Percentiles rank a stretch among this genome's conserved stretches.
Conservation (phyloP, 2,113 vertebrate species). For the Paratilapia polleni region DNA sequence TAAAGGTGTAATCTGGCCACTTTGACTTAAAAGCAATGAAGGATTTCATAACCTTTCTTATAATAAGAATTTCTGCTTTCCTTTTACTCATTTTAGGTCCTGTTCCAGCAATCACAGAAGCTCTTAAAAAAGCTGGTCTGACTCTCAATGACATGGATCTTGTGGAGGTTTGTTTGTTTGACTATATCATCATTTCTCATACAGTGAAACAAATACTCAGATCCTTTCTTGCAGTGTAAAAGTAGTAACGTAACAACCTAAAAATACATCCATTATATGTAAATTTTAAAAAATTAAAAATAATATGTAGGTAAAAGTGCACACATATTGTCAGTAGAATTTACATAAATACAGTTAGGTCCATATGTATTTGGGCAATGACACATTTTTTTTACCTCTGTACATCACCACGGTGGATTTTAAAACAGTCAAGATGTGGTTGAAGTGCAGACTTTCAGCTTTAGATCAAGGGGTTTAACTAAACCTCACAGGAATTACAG, state of each 20-base stretch:
- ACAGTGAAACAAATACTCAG: background rate
- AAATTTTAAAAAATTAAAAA: background rate
- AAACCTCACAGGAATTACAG: too few species aligned
- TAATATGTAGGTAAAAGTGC: background rate
- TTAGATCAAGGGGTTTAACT: too few species aligned
- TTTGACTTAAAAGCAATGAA: background rate
- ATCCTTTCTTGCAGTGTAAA: background rate
- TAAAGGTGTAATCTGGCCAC: background rate
- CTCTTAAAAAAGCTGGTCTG: slow-evolving; percentile 91
- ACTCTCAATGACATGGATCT: slow-evolving; percentile 94
- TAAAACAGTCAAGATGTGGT: too few species aligned
- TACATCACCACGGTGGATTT: too few species aligned
- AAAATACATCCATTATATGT: background rate
- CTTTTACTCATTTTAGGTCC: slow-evolving; percentile 81
- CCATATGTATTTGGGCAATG: too few species aligned
- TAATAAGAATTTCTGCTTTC: background rate
- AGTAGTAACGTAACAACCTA: background rate
- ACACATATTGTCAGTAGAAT: background rate
- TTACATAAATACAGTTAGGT: too few species aligned
- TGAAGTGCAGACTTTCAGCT: too few species aligned
- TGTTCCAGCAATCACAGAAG: slow-evolving; percentile 91
- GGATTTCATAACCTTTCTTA: background rate
- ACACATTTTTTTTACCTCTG: too few species aligned
- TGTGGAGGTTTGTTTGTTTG: slow-evolving; percentile 84
- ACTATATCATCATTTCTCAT: background rate